phyloP scores from a whole-genome alignment of 2,113 vertebrate genomes.

The Dascyllus trimaculatus region DNA sequence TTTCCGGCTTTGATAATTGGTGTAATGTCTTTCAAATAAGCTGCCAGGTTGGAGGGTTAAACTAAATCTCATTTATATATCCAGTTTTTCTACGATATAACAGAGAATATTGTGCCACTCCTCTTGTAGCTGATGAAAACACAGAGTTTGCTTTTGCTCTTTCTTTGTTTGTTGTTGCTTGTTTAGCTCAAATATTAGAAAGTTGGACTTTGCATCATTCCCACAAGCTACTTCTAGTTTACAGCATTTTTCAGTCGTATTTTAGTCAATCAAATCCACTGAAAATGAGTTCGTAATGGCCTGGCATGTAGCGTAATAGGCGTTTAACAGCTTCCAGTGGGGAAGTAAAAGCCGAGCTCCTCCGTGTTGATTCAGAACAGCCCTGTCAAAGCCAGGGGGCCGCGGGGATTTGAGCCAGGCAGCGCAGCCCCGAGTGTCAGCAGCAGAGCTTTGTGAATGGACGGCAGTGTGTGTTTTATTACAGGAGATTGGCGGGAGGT shows the following conservation, averaged over 20 bases:
- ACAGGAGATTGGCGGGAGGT: constrained; percentile 48
- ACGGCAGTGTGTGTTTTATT: constrained; percentile 79
- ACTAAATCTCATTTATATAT: no score
- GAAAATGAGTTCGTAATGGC: constrained; percentile 26
- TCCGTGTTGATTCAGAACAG: constrained; percentile 74
- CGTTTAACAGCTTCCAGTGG: constrained; percentile 61
- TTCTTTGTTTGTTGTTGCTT: not conserved
- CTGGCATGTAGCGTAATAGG: constrained; percentile 31
- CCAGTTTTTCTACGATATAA: constrained; percentile 11
- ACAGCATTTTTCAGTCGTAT: not conserved
- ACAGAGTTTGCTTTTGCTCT: no score
- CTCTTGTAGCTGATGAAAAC: no score
- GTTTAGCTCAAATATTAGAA: not conserved
- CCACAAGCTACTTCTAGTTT: not conserved
- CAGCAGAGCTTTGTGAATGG: constrained; percentile 77
- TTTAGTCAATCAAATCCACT: constrained; percentile 12
- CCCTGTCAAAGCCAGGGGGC: constrained; percentile 53
- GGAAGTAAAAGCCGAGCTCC: constrained; percentile 58
- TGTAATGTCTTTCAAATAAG: no score
- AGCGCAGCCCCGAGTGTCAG: constrained; percentile 59
- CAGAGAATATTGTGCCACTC: no score
- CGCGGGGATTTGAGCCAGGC: constrained; percentile 60
- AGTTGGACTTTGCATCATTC: not conserved
- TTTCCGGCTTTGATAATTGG: no score
- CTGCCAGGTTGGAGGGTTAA: no score